phyloP scores from a whole-genome alignment of 2,113 vertebrate species.

The Boleophthalmus pectinirostris region DNA sequence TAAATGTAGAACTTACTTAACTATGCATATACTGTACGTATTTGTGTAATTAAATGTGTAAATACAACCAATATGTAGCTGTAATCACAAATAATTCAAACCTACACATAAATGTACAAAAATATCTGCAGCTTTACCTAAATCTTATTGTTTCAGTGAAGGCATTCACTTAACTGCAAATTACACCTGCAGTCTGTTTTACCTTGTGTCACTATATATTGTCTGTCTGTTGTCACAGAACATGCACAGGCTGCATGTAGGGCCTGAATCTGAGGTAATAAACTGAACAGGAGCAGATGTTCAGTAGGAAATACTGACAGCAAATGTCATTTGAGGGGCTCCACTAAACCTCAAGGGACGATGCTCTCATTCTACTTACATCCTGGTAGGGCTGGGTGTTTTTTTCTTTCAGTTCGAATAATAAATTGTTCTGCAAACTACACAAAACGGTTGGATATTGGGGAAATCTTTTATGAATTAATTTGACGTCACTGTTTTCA shows the following conservation, averaged over 20 bases:
- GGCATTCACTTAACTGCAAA: neutral
- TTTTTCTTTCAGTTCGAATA: too few relatives aligned
- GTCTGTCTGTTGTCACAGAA: neutral
- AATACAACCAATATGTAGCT: neutral
- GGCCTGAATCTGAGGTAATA: neutral
- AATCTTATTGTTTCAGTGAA: neutral
- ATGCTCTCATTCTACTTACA: conserved; percentile 30
- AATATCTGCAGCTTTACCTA: neutral
- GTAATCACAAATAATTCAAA: neutral
- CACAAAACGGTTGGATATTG: neutral
- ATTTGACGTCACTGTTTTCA: too few relatives aligned
- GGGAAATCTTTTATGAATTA: too few relatives aligned
- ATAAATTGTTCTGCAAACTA: neutral
- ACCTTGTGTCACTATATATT: neutral
- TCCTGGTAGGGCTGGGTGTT: conserved; percentile 21
- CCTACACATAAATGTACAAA: neutral
- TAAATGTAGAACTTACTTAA: neutral
- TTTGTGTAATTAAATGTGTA: neutral
- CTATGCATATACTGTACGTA: neutral
- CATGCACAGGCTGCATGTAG: neutral
- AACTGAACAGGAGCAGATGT: conserved; percentile 3
- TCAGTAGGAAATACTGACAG: neutral
- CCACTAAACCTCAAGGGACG: conserved; percentile 23
- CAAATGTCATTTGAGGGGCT: conserved; percentile 1
- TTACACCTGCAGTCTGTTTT: neutral